Percentiles rank a stretch among this genome's conserved stretches.
These are phyloP conservation scores for Antrozous pallidus DNA, from an alignment of 2,797 vertebrate species.

Conservation along the genomic window DNA sequence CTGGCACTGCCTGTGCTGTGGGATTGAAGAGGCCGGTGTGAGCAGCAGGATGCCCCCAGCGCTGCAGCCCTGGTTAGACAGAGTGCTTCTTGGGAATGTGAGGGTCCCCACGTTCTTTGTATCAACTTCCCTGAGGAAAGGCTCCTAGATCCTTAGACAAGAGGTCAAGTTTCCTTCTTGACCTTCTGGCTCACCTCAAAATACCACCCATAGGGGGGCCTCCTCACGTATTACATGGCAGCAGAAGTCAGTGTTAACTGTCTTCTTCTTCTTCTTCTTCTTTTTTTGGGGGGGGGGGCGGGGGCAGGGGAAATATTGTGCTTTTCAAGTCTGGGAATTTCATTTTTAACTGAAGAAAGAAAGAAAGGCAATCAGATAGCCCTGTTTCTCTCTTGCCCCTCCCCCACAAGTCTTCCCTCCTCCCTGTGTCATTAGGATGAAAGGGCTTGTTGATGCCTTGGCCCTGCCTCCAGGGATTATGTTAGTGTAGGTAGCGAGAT, in stretches of 20 bases:
- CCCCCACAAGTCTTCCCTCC: neutral
- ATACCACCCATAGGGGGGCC: neutral
- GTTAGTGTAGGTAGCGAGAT: neutral
- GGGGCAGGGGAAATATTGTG: neutral
- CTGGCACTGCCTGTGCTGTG: neutral
- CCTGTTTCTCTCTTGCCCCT: conserved; percentile 53
- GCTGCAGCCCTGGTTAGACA: neutral
- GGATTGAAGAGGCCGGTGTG: neutral
- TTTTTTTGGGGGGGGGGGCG: neutral
- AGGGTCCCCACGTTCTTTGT: neutral
- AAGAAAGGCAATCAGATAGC: conserved; percentile 56
- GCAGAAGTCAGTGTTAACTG: neutral
- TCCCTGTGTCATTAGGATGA: neutral
- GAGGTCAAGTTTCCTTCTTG: neutral
- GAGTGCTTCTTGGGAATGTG: neutral
- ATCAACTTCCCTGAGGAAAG: neutral
- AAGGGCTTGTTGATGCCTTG: rapidly evolving
- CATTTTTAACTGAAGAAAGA: conserved; percentile 69
- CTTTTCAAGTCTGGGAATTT: conserved; percentile 65
- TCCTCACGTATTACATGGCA: neutral
- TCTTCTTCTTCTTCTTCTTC: neutral
- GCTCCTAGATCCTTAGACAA: neutral
- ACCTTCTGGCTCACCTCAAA: neutral
- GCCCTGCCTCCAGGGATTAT: neutral
- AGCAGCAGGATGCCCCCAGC: neutral